A percentile compares a stretch with the other conserved stretches of the same genome.
phyloP scores from a whole-genome alignment of 2,888 invertebrate genomes.

The Himalopsyche japonica region DNA sequence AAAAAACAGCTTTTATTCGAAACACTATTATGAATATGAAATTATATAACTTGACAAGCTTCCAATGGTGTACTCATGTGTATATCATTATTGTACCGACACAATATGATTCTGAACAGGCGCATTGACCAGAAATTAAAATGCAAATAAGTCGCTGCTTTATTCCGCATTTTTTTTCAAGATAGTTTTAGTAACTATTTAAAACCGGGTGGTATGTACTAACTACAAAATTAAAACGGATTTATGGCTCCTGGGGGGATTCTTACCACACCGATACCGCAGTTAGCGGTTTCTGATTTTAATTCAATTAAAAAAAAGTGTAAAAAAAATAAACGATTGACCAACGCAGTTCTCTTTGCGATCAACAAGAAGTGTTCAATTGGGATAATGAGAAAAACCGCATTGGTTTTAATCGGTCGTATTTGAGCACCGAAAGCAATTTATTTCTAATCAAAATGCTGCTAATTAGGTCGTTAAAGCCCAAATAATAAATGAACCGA shows the following conservation, averaged over 20 bases:
- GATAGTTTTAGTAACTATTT: not conserved
- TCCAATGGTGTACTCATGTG: too few species aligned
- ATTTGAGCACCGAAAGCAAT: not conserved
- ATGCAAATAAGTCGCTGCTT: not conserved
- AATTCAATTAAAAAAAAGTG: not conserved
- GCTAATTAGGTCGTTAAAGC: not conserved
- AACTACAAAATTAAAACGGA: not conserved
- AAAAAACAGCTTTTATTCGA: too few species aligned
- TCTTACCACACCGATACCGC: not conserved
- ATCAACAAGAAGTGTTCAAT: not conserved
- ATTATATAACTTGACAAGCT: too few species aligned
- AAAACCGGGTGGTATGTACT: not conserved
- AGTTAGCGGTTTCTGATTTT: not conserved
- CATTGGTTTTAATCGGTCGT: not conserved
- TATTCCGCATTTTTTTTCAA: not conserved
- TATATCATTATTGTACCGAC: too few species aligned
- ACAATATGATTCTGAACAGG: too few species aligned
- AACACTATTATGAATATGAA: too few species aligned
- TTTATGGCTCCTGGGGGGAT: not conserved
- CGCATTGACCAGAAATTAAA: too few species aligned
- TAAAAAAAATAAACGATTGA: not conserved
- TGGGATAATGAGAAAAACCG: not conserved
- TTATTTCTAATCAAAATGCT: not conserved
- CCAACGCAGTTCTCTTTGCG: not conserved
- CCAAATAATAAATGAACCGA: not conserved